These are phyloP conservation scores for Pseudanteris insignis DNA, from an alignment of 2,888 invertebrate genomes.

Conservation along the genomic window DNA sequence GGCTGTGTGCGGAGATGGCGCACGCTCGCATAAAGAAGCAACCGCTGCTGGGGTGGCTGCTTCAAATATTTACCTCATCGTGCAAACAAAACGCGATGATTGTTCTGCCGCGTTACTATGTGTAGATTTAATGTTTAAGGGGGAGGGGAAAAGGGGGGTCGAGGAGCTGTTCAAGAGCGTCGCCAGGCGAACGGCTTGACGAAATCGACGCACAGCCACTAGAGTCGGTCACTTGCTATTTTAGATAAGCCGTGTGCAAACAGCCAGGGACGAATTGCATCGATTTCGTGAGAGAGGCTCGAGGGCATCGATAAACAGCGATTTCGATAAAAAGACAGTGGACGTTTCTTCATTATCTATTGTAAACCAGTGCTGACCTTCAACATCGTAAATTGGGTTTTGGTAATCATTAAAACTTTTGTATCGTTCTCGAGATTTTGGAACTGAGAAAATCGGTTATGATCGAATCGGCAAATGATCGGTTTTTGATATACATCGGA, in stretches of 20 bases:
- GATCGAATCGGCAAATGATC: no score
- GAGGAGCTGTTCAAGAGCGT: conserved; percentile 33
- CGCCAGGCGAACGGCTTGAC: conserved; percentile 32
- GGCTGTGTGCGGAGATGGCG: conserved; percentile 49
- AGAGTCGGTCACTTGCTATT: conserved; percentile 41
- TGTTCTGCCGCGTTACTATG: conserved; percentile 65
- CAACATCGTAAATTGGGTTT: not conserved
- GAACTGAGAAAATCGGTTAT: no score
- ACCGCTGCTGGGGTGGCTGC: conserved; percentile 41
- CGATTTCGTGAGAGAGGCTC: conserved; percentile 31
- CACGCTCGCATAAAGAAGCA: conserved; percentile 38
- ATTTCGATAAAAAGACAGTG: conserved; percentile 21
- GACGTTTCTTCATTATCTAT: conserved; percentile 2
- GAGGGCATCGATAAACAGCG: conserved; percentile 30
- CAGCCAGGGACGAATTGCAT: conserved; percentile 38
- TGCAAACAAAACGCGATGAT: conserved; percentile 57
- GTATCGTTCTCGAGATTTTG: no score
- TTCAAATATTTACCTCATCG: conserved; percentile 64
- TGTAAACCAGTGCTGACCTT: conserved; percentile 8
- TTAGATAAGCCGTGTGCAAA: conserved; percentile 39
- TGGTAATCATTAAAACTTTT: no score
- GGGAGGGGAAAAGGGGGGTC: conserved; percentile 49
- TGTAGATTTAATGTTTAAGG: conserved; percentile 65
- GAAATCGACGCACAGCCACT: conserved; percentile 30
- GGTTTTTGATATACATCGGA: not conserved